phyloP scores from a whole-genome alignment of 2,888 invertebrate genomes.

The Pandemis cinnamomeana region DNA sequence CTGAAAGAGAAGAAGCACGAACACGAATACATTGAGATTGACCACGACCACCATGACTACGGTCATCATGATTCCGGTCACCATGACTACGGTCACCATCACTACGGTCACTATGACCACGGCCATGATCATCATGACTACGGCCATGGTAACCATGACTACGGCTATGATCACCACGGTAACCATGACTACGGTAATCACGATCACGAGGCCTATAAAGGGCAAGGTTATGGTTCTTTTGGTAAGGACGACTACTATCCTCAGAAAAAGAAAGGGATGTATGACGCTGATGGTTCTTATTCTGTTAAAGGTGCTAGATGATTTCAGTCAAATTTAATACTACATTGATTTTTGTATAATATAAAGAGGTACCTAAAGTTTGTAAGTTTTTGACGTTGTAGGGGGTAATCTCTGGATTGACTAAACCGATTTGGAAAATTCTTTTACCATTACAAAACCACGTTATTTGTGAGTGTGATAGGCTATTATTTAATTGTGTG shows the following conservation, averaged over 20 bases:
- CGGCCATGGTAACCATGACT: constrained; percentile 47
- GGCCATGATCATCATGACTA: constrained; percentile 42
- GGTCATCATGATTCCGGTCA: constrained; percentile 28
- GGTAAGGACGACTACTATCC: constrained; percentile 25
- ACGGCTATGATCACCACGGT: constrained; percentile 50
- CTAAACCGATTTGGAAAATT: no score
- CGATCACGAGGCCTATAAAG: constrained; percentile 43
- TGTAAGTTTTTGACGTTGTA: neutral
- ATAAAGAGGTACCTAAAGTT: neutral
- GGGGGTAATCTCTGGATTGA: no score
- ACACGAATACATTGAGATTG: constrained; percentile 62
- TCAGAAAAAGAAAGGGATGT: constrained; percentile 54
- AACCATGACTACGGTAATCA: constrained; percentile 42
- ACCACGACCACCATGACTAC: constrained; percentile 52
- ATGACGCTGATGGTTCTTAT: constrained; percentile 77
- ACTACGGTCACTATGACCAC: constrained; percentile 45
- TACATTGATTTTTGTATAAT: neutral
- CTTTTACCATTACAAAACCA: no score
- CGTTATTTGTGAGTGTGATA: no score
- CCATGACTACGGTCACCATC: constrained; percentile 40
- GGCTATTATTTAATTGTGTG: no score
- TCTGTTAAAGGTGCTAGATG: constrained; percentile 56
- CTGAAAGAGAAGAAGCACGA: constrained; percentile 67
- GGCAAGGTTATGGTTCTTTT: constrained; percentile 32
- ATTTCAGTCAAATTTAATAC: neutral